phyloP scores from a whole-genome alignment of 2,113 vertebrate genomes.

The Clarias gariepinus region DNA sequence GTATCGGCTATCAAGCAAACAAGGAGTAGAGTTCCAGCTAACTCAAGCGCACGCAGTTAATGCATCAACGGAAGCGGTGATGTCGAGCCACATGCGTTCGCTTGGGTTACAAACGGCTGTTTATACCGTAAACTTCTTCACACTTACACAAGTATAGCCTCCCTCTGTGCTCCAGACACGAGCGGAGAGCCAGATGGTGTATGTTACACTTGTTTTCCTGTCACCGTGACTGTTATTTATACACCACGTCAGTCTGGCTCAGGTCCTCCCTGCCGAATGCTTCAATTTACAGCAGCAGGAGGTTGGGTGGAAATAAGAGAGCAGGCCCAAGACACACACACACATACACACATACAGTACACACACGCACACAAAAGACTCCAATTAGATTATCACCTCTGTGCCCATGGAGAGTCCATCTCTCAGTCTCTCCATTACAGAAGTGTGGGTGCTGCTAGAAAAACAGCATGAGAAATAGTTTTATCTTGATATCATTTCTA shows the following conservation, averaged over 20 bases:
- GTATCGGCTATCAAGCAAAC: constrained; percentile 17
- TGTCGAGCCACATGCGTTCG: constrained; percentile 16
- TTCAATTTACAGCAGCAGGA: constrained; percentile 56
- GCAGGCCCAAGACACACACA: constrained; percentile 53
- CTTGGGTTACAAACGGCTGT: constrained; percentile 30
- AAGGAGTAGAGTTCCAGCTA: not conserved
- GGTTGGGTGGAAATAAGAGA: constrained; percentile 31
- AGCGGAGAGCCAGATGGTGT: constrained; percentile 67
- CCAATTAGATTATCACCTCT: constrained; percentile 68
- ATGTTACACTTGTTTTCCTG: constrained; percentile 69
- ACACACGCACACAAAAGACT: constrained; percentile 62
- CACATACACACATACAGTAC: constrained; percentile 59
- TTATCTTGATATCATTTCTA: constrained; percentile 66
- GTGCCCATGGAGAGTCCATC: constrained; percentile 57
- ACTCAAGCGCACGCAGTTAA: not conserved
- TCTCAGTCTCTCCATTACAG: constrained; percentile 37
- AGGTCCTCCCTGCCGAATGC: constrained; percentile 47
- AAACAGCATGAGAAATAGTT: constrained; percentile 47
- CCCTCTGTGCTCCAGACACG: constrained; percentile 56
- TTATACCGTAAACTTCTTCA: constrained; percentile 19
- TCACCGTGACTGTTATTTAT: constrained; percentile 67
- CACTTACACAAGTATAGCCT: constrained; percentile 12
- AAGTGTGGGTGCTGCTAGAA: constrained; percentile 49
- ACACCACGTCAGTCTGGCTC: constrained; percentile 53
- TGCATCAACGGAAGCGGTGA: not conserved